phyloP scores from a whole-genome alignment of 2,797 vertebrate genomes.

The Pitangus sulphuratus region DNA sequence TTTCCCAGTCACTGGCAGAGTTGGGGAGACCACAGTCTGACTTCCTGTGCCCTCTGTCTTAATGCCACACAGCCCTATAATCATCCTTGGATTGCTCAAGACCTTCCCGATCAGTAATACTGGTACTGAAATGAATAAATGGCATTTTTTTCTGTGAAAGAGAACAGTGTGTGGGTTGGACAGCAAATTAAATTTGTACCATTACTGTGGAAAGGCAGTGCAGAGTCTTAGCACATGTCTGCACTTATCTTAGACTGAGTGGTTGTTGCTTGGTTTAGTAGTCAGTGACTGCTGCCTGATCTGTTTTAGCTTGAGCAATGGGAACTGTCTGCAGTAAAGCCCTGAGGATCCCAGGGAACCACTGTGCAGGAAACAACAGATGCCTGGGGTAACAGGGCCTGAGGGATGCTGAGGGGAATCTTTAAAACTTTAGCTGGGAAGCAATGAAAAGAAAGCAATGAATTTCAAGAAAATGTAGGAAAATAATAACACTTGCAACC shows the following conservation, averaged over 20 bases:
- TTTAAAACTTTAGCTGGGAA: not conserved
- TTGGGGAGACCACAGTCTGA: not conserved
- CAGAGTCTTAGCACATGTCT: not conserved
- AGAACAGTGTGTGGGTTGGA: not conserved
- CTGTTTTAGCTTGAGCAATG: not conserved
- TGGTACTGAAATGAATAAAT: not conserved
- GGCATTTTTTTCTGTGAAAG: not conserved
- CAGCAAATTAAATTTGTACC: not conserved
- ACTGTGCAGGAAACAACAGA: not conserved
- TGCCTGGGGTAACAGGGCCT: not conserved
- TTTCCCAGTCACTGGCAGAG: not conserved
- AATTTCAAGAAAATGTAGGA: not conserved
- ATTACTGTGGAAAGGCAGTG: not conserved
- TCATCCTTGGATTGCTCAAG: not conserved
- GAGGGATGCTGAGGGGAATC: not conserved
- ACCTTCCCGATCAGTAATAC: not conserved
- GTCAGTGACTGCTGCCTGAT: not conserved
- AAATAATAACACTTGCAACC: not conserved
- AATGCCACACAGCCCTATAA: fast-evolving
- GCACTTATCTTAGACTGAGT: not conserved
- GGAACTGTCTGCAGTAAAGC: not conserved
- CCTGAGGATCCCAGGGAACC: not conserved
- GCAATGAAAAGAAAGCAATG: not conserved
- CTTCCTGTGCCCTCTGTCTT: not conserved
- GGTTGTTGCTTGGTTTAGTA: not conserved